phyloP scores from a whole-genome alignment of 2,888 invertebrate species.

The Tillus elongatus region DNA sequence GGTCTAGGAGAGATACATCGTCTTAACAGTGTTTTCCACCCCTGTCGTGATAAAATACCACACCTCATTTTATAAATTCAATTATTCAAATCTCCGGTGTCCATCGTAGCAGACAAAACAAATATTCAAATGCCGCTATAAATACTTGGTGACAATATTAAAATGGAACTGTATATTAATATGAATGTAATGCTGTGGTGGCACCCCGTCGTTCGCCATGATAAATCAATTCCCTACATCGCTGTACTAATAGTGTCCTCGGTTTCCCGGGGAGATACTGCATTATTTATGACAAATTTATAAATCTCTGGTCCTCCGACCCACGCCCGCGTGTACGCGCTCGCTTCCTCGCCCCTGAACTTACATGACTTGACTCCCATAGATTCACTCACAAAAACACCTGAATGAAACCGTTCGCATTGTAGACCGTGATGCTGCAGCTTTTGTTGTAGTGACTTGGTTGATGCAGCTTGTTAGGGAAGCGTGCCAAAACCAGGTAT shows the following conservation, averaged over 20 bases:
- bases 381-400: too few species aligned
- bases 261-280: conserved; percentile 31
- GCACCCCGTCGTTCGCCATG: conserved; percentile 37
- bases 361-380: too few species aligned
- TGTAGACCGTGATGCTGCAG: too few species aligned
- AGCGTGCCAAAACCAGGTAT: too few species aligned
- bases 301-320: conserved; percentile 30
- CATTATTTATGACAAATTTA: conserved; percentile 43
- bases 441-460: too few species aligned
- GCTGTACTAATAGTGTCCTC: conserved; percentile 42
- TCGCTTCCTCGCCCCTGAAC: too few species aligned
- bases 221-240: conserved; percentile 44
- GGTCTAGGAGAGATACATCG: too few species aligned
- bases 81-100: conserved; percentile 35
- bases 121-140: conserved; percentile 41
- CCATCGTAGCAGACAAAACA: conserved; percentile 33
- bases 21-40: too few species aligned
- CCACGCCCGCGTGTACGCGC: conserved; percentile 30
- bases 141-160: conserved; percentile 46
- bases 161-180: conserved; percentile 42
- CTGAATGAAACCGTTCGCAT: too few species aligned
- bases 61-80: conserved; percentile 39
- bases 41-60: conserved; percentile 32
- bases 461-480: too few species aligned
- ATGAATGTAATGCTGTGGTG: conserved; percentile 38